Percentiles rank a stretch among this genome's conserved stretches.
phyloP scores from a whole-genome alignment of 1,140 invertebrate genomes.

The Pogonognathellus flavescens region DNA sequence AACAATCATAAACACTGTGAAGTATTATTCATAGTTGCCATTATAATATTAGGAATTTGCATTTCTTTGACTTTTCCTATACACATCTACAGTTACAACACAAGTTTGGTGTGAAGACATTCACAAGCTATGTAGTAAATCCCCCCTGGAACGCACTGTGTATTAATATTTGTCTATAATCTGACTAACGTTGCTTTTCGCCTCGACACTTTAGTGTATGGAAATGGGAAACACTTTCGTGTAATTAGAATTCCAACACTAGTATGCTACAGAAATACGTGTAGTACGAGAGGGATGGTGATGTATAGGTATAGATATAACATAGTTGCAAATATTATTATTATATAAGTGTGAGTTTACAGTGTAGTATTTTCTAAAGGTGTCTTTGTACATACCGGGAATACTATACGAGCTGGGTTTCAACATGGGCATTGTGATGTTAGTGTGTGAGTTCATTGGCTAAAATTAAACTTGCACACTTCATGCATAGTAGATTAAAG shows the following conservation, averaged over 20 bases:
- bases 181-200: too few species aligned
- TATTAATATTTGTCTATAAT: too few species aligned
- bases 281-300: too few species aligned
- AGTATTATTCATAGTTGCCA: too few species aligned
- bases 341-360: background rate
- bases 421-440: too few species aligned
- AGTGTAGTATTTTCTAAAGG: background rate
- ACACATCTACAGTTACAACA: too few species aligned
- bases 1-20: too few species aligned
- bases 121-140: too few species aligned
- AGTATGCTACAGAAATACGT: background rate
- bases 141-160: too few species aligned
- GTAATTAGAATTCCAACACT: slow-evolving; percentile 8
- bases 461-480: slow-evolving; percentile 35
- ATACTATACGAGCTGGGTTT: background rate
- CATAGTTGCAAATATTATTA: background rate
- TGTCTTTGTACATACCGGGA: background rate
- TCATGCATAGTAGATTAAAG: slow-evolving; percentile 53
- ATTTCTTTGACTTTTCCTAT: too few species aligned
- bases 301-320: background rate
- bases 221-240: background rate
- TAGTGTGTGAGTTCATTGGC: background rate
- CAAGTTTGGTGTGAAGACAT: too few species aligned
- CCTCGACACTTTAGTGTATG: background rate
- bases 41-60: too few species aligned